Percentiles rank a stretch among this genome's conserved stretches.
These are phyloP conservation scores for Brachionus plicatilis DNA, from an alignment of 1,140 invertebrate genomes.

Conservation along the genomic window DNA sequence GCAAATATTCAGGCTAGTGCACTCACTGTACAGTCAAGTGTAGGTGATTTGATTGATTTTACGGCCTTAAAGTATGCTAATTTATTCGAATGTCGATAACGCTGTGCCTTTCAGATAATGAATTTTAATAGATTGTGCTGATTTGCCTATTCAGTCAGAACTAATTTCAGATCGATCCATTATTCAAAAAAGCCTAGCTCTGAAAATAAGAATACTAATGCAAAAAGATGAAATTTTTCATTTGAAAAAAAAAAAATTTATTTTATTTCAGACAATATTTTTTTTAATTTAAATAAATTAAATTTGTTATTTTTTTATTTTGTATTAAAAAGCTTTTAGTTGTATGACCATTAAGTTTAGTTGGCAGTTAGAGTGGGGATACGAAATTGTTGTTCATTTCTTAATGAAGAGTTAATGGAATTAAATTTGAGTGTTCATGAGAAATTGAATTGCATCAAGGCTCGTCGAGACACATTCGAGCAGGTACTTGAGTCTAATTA, in stretches of 20 bases:
- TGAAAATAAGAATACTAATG: background rate
- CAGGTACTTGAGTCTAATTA: background rate
- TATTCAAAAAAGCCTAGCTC: background rate
- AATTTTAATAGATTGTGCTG: background rate
- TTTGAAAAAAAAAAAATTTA: too few relatives aligned
- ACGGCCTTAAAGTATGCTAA: background rate
- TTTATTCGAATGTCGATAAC: slow-evolving; percentile 7
- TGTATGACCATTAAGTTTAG: background rate
- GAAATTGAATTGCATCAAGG: background rate
- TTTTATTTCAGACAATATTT: background rate
- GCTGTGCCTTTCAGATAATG: background rate
- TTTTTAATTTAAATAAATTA: background rate
- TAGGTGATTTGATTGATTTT: background rate
- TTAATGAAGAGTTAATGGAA: background rate
- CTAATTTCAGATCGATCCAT: background rate
- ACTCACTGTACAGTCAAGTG: slow-evolving; percentile 17
- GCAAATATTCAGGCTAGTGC: background rate
- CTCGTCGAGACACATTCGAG: background rate
- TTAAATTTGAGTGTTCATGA: background rate
- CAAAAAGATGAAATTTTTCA: too few relatives aligned
- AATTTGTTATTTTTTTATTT: background rate
- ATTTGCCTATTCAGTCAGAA: background rate
- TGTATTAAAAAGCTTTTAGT: background rate
- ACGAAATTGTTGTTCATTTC: background rate
- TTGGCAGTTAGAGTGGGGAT: background rate